Evolutionary conservation across 2,888 invertebrate species (phyloP).

Genomic region (Drosophila atripex): DNA sequence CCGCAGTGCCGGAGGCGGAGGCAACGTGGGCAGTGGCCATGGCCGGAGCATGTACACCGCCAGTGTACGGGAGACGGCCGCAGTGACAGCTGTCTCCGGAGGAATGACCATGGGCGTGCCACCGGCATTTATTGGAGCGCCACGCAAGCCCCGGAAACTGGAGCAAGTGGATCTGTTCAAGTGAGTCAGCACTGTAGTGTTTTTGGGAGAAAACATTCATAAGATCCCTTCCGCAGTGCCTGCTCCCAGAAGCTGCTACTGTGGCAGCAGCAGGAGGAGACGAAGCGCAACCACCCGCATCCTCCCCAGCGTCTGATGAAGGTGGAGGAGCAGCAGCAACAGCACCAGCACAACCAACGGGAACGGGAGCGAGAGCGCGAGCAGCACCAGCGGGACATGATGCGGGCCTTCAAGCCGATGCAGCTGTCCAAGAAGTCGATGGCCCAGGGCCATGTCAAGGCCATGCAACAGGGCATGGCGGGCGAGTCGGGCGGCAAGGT

Average conservation of each 20-base stretch:
- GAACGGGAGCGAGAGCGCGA: constrained; percentile 12
- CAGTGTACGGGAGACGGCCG: constrained; percentile 47
- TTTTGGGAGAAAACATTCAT: too few species aligned
- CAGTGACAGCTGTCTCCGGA: constrained; percentile 4
- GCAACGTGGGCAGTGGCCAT: constrained; percentile 4
- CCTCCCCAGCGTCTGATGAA: constrained; percentile 40
- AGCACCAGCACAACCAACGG: constrained; percentile 1
- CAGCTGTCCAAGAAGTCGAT: constrained; percentile 24
- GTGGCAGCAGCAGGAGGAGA: constrained; percentile 77
- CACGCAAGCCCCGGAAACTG: constrained; percentile 55
- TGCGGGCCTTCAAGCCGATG: constrained; percentile 40
- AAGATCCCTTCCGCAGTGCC: constrained; percentile 84
- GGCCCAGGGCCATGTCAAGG: constrained; percentile 7
- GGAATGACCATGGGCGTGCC: constrained; percentile 33
- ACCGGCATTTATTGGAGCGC: constrained; percentile 45
- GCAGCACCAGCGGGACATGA: constrained; percentile 24
- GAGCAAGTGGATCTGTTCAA: constrained; percentile 67
- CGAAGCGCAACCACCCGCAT: constrained; percentile 46
- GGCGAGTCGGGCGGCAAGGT: constrained; percentile 42
- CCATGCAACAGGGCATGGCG: constrained; percentile 9
- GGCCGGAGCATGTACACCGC: constrained; percentile 12
- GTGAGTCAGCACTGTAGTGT: constrained; percentile 29
- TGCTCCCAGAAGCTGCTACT: constrained; percentile 87
- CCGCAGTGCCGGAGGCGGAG: constrained; percentile 82
- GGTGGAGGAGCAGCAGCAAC: constrained; percentile 54